A percentile compares a stretch with the other conserved stretches of the same genome.
These are phyloP conservation scores for Pogonophryne albipinna DNA, from an alignment of 2,797 vertebrate species.

Conservation along the genomic window DNA sequence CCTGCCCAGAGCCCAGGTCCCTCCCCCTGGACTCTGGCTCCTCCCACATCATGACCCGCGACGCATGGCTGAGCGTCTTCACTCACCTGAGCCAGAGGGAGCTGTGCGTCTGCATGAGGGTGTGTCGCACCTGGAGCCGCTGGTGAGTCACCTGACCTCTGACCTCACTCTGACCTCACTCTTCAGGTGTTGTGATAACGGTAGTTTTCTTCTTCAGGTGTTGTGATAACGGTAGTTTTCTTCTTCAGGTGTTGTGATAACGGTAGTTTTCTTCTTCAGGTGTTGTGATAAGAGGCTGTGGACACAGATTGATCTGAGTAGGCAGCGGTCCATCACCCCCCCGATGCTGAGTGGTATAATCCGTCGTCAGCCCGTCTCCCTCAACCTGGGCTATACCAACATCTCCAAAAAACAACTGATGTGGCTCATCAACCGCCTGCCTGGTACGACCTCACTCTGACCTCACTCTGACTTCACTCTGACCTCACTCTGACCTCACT, in stretches of 20 bases:
- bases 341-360: conserved; percentile 95
- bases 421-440: conserved; percentile 94
- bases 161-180: background rate
- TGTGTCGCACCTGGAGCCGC: conserved; percentile 94
- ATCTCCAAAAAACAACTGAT: conserved; percentile 96
- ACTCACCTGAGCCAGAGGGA: conserved; percentile 90
- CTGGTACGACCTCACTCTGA: conserved; percentile 68
- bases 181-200: no score
- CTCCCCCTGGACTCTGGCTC: conserved; percentile 90
- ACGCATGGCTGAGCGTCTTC: conserved; percentile 92
- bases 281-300: conserved; percentile 93
- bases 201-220: no score
- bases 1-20: conserved; percentile 92
- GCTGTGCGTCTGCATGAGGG: conserved; percentile 94
- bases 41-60: conserved; percentile 89
- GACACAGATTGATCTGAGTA: conserved; percentile 92
- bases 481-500: no score
- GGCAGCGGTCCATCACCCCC: conserved; percentile 92
- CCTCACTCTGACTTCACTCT: no score
- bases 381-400: conserved; percentile 93
- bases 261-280: conserved; percentile 73
- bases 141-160: conserved; percentile 84
- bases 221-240: no score
- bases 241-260: conserved; percentile 93
- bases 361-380: conserved; percentile 89